Evolutionary conservation across 2,113 vertebrate genomes (phyloP), one percentile per base, ranked within the genome.

Genomic region (Falcunculus frontatus): DNA sequence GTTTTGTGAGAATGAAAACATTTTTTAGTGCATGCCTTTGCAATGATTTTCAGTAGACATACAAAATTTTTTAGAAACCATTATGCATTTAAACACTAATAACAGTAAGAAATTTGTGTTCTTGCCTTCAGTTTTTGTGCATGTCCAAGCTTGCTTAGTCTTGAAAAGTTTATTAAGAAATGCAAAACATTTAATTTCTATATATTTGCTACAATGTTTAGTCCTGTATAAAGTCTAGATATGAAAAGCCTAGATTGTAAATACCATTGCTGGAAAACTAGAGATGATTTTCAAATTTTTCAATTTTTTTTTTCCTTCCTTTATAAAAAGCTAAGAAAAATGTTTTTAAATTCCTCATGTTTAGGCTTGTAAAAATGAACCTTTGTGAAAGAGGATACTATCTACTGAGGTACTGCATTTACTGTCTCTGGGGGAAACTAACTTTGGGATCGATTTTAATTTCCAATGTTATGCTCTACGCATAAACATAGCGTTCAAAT

Each of bases 161-260:
- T 70, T 93, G 62, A 75, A 93, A 84, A 62, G 70, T 84, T 95
- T 93, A 84, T 95, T 97, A 92, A 76, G 75, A 81, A 69, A 57
- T 91, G 57, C 20, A 94, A 94, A 87, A 55, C 14, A 64, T 92
- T 97, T 95, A 3, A 49, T 94, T 95, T 95, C 77, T 90, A 95
- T 67, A 46, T 44, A 59, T 11, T 1, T 89, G 72, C 90, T 94
- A 30, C 67, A 79, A 42, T 75, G 42, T 85, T 94, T 96, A 94
- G n/a, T 68, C 33, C 27, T 92, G 6, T 84, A 62, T 91, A 81
- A 78, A 74, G 46, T 21, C 32, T 74, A 60, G 50, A 74, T 80
- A 55, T 55, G 57, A 87, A 59, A 42, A 83, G 44, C 75, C 74
- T 82, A 70, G 84, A 91, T 49, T 69, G 33, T 91, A 86, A 96